Evolutionary conservation across 2,888 invertebrate genomes (phyloP).

Genomic region (Oligia latruncula): DNA sequence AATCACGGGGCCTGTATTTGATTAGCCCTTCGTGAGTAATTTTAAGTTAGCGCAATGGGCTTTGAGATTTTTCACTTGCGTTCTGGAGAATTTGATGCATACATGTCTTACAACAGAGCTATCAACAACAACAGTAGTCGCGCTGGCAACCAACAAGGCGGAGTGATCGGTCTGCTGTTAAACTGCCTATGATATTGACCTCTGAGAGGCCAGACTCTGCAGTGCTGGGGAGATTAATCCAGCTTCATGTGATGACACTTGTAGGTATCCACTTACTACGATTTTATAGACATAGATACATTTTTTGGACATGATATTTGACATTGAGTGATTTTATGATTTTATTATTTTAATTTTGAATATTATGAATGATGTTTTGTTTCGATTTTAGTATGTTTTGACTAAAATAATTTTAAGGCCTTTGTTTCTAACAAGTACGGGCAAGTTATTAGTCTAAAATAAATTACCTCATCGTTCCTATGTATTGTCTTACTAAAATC

Average conservation of each 20-base stretch:
- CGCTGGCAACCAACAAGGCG: neutral
- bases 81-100: neutral
- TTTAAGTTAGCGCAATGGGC: slow-evolving; percentile 41
- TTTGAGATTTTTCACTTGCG: slow-evolving; percentile 5
- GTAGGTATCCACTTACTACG: no score
- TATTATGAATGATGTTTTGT: no score
- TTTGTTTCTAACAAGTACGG: no score
- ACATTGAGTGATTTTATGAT: no score
- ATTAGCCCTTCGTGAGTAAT: slow-evolving; percentile 60
- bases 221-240: neutral
- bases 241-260: no score
- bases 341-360: no score
- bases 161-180: neutral
- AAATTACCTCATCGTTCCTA: no score
- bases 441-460: no score
- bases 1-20: slow-evolving; percentile 53
- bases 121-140: neutral
- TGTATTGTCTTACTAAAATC: neutral
- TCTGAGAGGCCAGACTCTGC: neutral
- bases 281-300: no score
- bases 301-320: no score
- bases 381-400: no score
- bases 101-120: neutral
- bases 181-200: neutral
- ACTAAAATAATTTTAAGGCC: no score